Base-by-base conservation (phyloP, 2,888 invertebrate species). In the Chelonus formosanus region DNA sequence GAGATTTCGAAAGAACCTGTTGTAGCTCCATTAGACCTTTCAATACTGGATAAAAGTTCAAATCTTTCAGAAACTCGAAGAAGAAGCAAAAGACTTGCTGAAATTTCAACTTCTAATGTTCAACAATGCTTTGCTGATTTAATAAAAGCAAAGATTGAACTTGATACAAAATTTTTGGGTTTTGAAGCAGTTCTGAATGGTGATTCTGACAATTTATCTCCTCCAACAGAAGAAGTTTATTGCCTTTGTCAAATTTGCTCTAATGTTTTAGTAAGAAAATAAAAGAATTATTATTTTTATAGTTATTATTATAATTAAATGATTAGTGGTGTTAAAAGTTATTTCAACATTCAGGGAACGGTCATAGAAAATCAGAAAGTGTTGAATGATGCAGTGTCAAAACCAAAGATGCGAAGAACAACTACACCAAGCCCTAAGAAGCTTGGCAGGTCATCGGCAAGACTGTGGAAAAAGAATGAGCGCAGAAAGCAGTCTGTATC, bases 141-240 rank as follows among this genome's bases (percentile, higher is more conserved):
- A 7, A 74, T 82, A 52, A 75, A 76, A 69, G 78, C 81, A 3
- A 82, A 81, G 70, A 70, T 80, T 5, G 74, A 79, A 63, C 79
- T 81, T 36, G 81, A 81, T 50, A 74, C 77, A 3, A 80, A 78
- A 63, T 81, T 81, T 67, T 66, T 79, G 31, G 72, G 75, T 32
- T 80, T 82, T 48, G 78, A 80, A 60, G 70, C 77, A 34, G 68
- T 74, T 8, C 68, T 81, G 3, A 72, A 74, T 61, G 71, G 74
- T 61, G 71, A 69, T 5, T 65, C 57, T 4, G 53, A 34, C 31
- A 8, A 35, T 34, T 40, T 57, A 3, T 20, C 62, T 40, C 7
- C 40, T 10, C 65, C 63, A 36, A 64, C 62, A 61, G 58, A 60
- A 35, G 63, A 64, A 4, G 36, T 63, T n/a, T 53, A 64, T 44